phyloP scores from a whole-genome alignment of 2,888 invertebrate genomes.

The Diplolepis rosae region DNA sequence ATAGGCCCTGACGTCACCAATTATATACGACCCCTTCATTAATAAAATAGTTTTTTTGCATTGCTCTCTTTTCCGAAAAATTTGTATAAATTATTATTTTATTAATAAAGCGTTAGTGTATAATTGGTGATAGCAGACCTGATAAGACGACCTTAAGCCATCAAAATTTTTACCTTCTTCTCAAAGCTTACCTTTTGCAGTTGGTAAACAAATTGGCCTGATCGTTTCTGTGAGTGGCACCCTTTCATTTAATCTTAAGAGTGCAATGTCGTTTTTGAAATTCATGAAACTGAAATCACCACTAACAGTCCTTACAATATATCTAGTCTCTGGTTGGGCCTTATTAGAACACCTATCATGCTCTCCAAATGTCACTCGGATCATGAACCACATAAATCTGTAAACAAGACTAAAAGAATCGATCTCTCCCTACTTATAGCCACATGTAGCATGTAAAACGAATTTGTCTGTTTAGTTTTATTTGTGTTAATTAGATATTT shows the following conservation, averaged over 20 bases:
- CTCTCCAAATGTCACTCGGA: conserved; percentile 91
- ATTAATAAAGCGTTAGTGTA: too few relatives aligned
- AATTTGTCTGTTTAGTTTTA: too few relatives aligned
- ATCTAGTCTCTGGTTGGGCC: conserved; percentile 82
- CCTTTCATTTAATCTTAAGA: conserved; percentile 86
- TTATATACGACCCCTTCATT: too few relatives aligned
- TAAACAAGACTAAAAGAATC: conserved; percentile 67
- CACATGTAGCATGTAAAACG: too few relatives aligned
- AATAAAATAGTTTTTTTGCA: too few relatives aligned
- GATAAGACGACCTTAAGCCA: too few relatives aligned
- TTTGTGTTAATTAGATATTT: too few relatives aligned
- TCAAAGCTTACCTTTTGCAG: conserved; percentile 76
- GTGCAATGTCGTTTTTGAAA: conserved; percentile 91
- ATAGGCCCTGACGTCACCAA: too few relatives aligned
- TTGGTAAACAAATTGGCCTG: conserved; percentile 89
- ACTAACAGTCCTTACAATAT: conserved; percentile 82
- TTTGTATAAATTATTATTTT: too few relatives aligned
- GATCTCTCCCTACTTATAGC: conserved; percentile 41
- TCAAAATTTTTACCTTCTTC: not conserved
- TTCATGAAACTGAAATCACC: conserved; percentile 89
- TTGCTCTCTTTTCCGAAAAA: too few relatives aligned
- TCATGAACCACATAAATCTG: conserved; percentile 95
- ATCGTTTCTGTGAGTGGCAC: conserved; percentile 87
- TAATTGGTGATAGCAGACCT: too few relatives aligned
- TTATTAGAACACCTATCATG: conserved; percentile 88